Percentiles rank a stretch among this genome's conserved stretches.
Evolutionary conservation across 2,888 invertebrate species (phyloP).

Genomic region (Sipunculus nudus): DNA sequence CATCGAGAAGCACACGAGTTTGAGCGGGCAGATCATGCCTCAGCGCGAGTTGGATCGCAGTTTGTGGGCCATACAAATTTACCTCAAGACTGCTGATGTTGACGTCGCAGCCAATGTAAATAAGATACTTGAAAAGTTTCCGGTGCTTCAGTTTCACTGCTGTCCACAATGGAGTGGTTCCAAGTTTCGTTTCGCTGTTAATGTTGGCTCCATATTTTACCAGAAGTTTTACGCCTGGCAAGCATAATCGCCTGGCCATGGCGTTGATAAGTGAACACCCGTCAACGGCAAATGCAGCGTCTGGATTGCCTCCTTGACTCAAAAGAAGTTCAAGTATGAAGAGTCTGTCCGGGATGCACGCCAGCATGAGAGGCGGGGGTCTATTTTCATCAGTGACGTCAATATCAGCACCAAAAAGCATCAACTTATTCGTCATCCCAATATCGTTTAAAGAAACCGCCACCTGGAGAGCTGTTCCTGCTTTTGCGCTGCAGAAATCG

Average conservation of each 20-base stretch:
- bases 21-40: too few species aligned
- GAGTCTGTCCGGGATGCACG: too few species aligned
- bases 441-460: too few species aligned
- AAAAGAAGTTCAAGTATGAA: too few species aligned
- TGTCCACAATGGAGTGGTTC: constrained; percentile 27
- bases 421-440: too few species aligned
- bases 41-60: constrained; percentile 21
- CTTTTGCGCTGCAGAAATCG: constrained; percentile 7
- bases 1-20: too few species aligned
- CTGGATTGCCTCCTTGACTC: too few species aligned
- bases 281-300: too few species aligned
- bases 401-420: too few species aligned
- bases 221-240: constrained; percentile 11
- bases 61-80: constrained; percentile 11
- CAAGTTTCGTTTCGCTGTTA: constrained; percentile 16
- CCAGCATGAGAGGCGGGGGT: too few species aligned
- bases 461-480: constrained; percentile 17
- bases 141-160: constrained; percentile 15
- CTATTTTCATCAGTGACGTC: too few species aligned
- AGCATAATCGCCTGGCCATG: constrained; percentile 9
- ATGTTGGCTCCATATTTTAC: constrained; percentile 15
- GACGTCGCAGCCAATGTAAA: constrained; percentile 17
- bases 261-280: too few species aligned
- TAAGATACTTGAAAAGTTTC: constrained; percentile 10
- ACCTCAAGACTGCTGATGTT: constrained; percentile 14